Conservation (phyloP, 2,888 invertebrate species). For the Lymantria dispar region DNA sequence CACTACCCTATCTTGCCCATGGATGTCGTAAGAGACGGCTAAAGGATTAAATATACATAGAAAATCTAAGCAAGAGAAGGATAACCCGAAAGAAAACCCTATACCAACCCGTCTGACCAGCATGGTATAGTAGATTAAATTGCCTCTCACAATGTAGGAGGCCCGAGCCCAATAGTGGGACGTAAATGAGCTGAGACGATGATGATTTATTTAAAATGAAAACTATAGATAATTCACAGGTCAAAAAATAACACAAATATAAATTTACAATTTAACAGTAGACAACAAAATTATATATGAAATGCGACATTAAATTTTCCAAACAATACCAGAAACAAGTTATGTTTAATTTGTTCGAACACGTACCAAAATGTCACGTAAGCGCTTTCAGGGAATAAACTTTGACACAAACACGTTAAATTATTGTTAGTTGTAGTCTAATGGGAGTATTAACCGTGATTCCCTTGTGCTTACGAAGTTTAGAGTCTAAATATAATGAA, state of each 20-base stretch:
- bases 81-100: too few relatives aligned
- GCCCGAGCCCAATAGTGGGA: too few relatives aligned
- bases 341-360: neutral
- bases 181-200: too few relatives aligned
- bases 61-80: too few relatives aligned
- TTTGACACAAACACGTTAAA: slow-evolving; percentile 10
- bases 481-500: neutral
- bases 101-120: too few relatives aligned
- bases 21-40: too few relatives aligned
- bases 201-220: neutral
- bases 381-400: slow-evolving; percentile 2
- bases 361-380: neutral
- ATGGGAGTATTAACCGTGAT: neutral
- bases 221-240: neutral
- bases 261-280: too few relatives aligned
- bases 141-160: too few relatives aligned
- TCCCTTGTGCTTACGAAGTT: neutral
- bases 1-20: too few relatives aligned
- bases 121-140: too few relatives aligned
- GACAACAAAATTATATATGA: neutral
- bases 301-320: neutral
- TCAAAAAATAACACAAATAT: neutral
- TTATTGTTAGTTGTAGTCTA: slow-evolving; percentile 9
- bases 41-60: too few relatives aligned
- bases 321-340: neutral